These are phyloP conservation scores for Paramormyrops kingsleyae DNA, from an alignment of 2,113 vertebrate species.

Conservation along the genomic window DNA sequence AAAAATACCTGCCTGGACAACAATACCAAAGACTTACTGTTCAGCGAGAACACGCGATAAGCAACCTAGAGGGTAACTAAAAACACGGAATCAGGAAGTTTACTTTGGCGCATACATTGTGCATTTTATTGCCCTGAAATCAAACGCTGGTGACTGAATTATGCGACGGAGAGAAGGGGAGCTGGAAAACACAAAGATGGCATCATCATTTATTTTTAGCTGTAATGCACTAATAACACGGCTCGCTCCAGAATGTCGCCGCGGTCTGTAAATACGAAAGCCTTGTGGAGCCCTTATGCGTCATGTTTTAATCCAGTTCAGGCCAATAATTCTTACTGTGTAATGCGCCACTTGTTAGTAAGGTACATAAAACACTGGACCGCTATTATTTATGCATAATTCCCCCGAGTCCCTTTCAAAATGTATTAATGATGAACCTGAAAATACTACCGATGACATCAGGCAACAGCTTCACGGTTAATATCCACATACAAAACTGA, in stretches of 20 bases:
- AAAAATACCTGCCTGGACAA: not conserved
- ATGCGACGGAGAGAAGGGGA: constrained; percentile 21
- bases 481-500: not conserved
- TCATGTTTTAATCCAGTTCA: constrained; percentile 29
- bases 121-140: constrained; percentile 41
- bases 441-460: not conserved
- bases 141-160: constrained; percentile 42
- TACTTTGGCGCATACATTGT: not conserved
- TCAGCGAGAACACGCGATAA: not conserved
- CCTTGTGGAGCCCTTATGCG: constrained; percentile 21
- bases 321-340: constrained; percentile 30
- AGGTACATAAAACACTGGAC: constrained; percentile 28
- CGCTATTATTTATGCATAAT: not conserved
- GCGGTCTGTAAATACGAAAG: not conserved
- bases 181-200: constrained; percentile 26
- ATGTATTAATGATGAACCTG: not conserved
- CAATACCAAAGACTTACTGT: not conserved
- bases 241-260: not conserved
- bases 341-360: constrained; percentile 43
- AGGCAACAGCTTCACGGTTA: not conserved
- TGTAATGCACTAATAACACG: constrained; percentile 36
- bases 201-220: constrained; percentile 32
- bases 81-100: not conserved
- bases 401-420: not conserved
- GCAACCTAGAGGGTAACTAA: not conserved